Conservation (phyloP, 2,888 invertebrate genomes). For the Pammene fasciana region DNA sequence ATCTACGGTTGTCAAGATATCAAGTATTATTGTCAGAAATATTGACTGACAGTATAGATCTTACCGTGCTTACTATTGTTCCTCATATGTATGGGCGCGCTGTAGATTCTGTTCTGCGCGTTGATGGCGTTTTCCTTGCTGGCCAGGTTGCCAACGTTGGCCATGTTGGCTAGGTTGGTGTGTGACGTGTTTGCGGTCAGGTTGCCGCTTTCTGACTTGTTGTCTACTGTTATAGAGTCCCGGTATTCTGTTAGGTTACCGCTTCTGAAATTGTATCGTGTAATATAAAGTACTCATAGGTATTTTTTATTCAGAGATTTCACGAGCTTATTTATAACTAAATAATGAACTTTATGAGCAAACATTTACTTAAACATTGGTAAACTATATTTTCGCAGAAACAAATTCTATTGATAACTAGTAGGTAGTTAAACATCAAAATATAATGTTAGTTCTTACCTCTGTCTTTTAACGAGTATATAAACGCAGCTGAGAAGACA, state of each 20-base stretch:
- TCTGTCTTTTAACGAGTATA: conserved; percentile 72
- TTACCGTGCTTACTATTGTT: conserved; percentile 76
- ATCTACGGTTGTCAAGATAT: not conserved
- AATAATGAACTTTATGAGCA: too few relatives aligned
- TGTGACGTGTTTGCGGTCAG: conserved; percentile 73
- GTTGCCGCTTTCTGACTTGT: conserved; percentile 76
- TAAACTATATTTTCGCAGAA: too few relatives aligned
- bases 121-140: conserved; percentile 65
- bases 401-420: too few relatives aligned
- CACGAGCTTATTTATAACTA: too few relatives aligned
- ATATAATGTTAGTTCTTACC: conserved; percentile 52
- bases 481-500: conserved; percentile 75
- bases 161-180: conserved; percentile 66
- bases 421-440: not conserved
- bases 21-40: not conserved
- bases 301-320: too few relatives aligned
- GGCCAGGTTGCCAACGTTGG: conserved; percentile 61
- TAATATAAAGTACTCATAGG: too few relatives aligned
- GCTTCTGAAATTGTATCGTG: conserved; percentile 58
- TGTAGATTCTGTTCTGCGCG: conserved; percentile 72
- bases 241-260: conserved; percentile 71
- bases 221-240: conserved; percentile 74
- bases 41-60: not conserved
- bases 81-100: conserved; percentile 76
- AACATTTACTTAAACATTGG: too few relatives aligned